Evolutionary conservation across 1,140 invertebrate genomes (phyloP), one percentile per base, ranked within the genome.

Genomic region (Phenacoccus solenopsis): DNA sequence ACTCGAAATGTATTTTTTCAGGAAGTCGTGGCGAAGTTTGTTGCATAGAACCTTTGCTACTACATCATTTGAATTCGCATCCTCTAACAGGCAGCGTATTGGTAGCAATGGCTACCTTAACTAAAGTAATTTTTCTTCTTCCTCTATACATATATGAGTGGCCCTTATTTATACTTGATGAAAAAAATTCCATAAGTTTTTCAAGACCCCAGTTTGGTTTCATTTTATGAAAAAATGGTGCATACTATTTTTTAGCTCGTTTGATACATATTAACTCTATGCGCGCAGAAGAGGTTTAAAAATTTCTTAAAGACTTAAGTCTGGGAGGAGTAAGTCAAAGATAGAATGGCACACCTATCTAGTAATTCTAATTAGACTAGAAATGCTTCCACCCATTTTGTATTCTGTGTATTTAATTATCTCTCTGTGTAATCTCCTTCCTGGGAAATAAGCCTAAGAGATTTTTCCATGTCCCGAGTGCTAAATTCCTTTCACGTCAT

Each of bases 1-100:
- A 91, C 72, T 91, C 91, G 0, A 89, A 90, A 73, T 96, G 93
- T 79, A 79, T 96, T 20, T 96, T 96, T 79, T 95, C 92, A 68
- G 93, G 93, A 49, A 95, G 94, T 68, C 85, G 93, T 68, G 96
- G 96, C 0, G 96, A 98, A 84, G 96, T 94, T 38, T 93, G 91
- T 76, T 85, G 87, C n/a, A 82, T 96, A 32, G 91, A 94, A 77
- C 92, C 93, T 0, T 80, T 96, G 1, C 80, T 88, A 30, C 83
- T 91, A 72, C 84, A 88, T 74, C 83, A 82, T 74, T 76, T 89
- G 70, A 83, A 86, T 68, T 81, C 85, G 35, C 87, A 90, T 77
- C 87, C 89, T 1, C 79, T 93, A 28, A 84, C 85, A 76, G 85
- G 87, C 77, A 86, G 88, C 76, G 86, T 88, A 74, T 84, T 96